phyloP scores from a whole-genome alignment of 2,113 vertebrate species.

The Dolichallabes microphthalmus region DNA sequence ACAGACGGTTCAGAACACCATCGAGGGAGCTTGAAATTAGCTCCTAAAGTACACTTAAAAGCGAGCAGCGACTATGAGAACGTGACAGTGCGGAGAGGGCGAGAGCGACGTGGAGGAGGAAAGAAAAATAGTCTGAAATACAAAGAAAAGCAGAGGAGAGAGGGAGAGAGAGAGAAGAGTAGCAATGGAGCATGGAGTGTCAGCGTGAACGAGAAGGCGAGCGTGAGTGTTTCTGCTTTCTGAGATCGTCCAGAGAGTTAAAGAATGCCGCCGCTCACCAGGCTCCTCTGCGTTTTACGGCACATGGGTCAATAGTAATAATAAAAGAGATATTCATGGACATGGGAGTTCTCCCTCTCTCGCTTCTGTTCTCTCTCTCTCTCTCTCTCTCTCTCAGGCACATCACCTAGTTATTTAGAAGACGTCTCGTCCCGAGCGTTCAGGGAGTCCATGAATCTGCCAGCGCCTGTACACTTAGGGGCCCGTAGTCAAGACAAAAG shows the following conservation, averaged over 20 bases:
- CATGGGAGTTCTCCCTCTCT: conserved; percentile 41
- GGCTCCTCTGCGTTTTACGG: conserved; percentile 63
- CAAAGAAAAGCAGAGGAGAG: not conserved
- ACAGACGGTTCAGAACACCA: conserved; percentile 20
- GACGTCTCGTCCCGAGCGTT: conserved; percentile 44
- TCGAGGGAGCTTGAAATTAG: conserved; percentile 35
- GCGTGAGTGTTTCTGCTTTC: conserved; percentile 37
- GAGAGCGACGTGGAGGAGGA: not conserved
- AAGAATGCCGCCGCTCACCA: conserved; percentile 58
- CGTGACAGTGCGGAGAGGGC: not conserved
- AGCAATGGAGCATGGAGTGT: conserved; percentile 40
- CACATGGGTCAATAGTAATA: conserved; percentile 69
- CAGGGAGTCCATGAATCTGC: conserved; percentile 63
- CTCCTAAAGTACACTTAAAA: conserved; percentile 31
- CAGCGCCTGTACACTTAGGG: conserved; percentile 56
- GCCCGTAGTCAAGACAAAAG: conserved; percentile 61
- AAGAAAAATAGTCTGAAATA: not conserved
- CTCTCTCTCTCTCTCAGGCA: conserved; percentile 39
- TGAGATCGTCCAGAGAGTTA: conserved; percentile 51
- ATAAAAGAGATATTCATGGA: conserved; percentile 75
- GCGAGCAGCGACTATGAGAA: not conserved
- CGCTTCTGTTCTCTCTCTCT: conserved; percentile 12
- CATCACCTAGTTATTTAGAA: conserved; percentile 71
- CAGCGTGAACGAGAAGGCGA: conserved; percentile 40
- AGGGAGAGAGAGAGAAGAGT: conserved; percentile 1